Base-by-base conservation (phyloP, 1,140 invertebrate genomes). In the Nasonia longicornis region DNA sequence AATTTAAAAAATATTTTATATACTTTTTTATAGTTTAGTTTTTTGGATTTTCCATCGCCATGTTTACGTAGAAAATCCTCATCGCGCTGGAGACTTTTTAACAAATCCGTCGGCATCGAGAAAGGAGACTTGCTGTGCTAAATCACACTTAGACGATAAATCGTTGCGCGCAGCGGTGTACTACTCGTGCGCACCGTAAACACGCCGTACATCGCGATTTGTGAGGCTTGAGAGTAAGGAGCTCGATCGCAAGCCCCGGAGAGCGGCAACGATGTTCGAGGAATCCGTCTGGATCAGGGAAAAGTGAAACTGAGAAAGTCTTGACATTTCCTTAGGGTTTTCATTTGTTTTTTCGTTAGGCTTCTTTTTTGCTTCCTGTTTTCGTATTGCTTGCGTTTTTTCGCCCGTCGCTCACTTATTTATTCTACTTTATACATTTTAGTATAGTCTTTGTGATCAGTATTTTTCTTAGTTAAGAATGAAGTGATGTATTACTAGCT, bases 71-170 rank as follows among this genome's bases (percentile, higher is more conserved):
- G 52, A n/a, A 58, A 58, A 58, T 16, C 45, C 11, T 3, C 52
- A 20, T 6, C 7, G 3, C 16, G 16, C 52, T 58, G 20, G 52
- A 58, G 7, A 7, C 8, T 52, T 16, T 52, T 20, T 20, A 58
- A 58, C 3, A 58, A 58, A 58, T n/a, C 52, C 20, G 20, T 58
- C 52, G 52, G 52, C 52, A 20, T 58, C 14, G 20, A 20, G 20
- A 4, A 58, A 6, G n/a, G 52, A n/a, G 14, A 48, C 45, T 2
- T 20, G 16, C 52, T 20, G 16, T n/a, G 52, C 66, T 67, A 67
- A 67, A 29, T 67, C 26, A 67, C 66, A 67, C 22, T 67, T 67
- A 67, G 10, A 29, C 66, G 66, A 67, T 67, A 67, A 31, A 67
- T 67, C 66, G 64, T 67, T 31, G 26, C 66, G 66, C n/a, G 64